Base-by-base conservation (phyloP, 2,113 vertebrate species). In the Corythaixoides concolor region DNA sequence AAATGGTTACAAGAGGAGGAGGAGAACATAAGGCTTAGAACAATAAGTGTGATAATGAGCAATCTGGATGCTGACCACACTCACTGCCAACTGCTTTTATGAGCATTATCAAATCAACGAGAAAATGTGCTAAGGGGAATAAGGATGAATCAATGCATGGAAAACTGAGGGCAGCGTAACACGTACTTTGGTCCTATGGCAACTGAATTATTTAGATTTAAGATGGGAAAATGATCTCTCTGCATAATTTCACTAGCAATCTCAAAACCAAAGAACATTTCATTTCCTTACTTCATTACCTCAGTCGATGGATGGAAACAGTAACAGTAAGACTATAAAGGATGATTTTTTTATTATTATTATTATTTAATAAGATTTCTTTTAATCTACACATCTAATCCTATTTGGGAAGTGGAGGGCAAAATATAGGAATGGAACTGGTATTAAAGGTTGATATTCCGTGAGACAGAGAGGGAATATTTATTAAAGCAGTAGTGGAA, bases 141-240 rank as follows among this genome's bases (percentile, higher is more conserved):
- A 64, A n/a, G 43, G 66, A 95, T 95, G 86, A 97, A 95, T 96
- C 94, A 96, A 93, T 32, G 9, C 19, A 0, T 74, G 81, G 84
- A 89, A 87, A 95, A 89, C 81, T 59, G 86, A 87, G 86, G 84
- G 66, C 84, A 95, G 66, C 0, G 0, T 58, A 92, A 89, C 2
- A 43, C 73, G 73, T 66, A 90, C 37, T 95, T 95, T 89, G 94
- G 85, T 97, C 96, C 94, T 95, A 81, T 78, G 81, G 90, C 89
- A 97, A 96, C 89, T 85, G 90, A 95, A 96, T 94, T 95, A 95
- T 91, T 96, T 93, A 95, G 86, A 50, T 82, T 92, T 81, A 88
- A 94, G 80, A 83, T 0, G 85, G 77, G 86, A 83, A 95, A 93
- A 95, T 70, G 2, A 94, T 94, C 86, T 88, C 59, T 76, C 91